Evolutionary conservation across 1,140 invertebrate genomes (phyloP).

Genomic region (honey bee (Apis mellifera)): Amel_HAv3.1 CM009942.2:4019001-4019500

Average conservation of each 20-base stretch:
- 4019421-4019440: not conserved
- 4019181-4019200: constrained; percentile 42
- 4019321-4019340: not conserved
- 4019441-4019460: not conserved
- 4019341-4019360: too few relatives aligned
- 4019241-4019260: constrained; percentile 7
- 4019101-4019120: not conserved
- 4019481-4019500: not conserved
- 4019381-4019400: not conserved
- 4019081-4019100: too few relatives aligned
- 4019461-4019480: not conserved
- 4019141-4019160: constrained; percentile 19
- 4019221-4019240: constrained; percentile 6
- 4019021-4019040: too few relatives aligned
- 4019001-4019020: not conserved
- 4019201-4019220: constrained; percentile 28
- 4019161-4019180: constrained; percentile 27
- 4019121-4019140: not conserved
- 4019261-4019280: constrained; percentile 21
- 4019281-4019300: constrained; percentile 30
- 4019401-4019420: constrained; percentile 10
- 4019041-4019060: too few relatives aligned
- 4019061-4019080: not conserved
- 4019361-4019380: constrained; percentile 13
- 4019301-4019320: constrained; percentile 12